Conservation (phyloP, 2,797 vertebrate genomes). For the Melanotaenia pygmaea region DNA sequence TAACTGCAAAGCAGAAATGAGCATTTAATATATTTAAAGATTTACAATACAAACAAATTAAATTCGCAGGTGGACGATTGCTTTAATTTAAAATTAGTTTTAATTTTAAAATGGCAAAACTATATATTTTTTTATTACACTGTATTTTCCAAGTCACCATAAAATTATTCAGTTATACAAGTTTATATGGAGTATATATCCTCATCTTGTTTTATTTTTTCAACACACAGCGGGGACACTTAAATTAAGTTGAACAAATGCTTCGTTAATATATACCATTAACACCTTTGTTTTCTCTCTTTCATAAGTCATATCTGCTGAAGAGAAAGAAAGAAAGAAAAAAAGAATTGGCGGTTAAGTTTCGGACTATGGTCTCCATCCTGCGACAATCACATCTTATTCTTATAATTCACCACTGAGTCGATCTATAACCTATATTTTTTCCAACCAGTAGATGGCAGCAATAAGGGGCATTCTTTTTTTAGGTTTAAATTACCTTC, state of each 20-base stretch:
- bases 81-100: no score
- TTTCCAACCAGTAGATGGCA: constrained; percentile 67
- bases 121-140: not conserved
- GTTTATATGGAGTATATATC: not conserved
- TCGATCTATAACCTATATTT: not conserved
- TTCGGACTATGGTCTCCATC: not conserved
- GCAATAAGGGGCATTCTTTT: constrained; percentile 40
- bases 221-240: not conserved
- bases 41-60: no score
- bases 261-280: not conserved
- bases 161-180: no score
- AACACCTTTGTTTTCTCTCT: not conserved
- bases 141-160: no score
- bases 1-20: not conserved
- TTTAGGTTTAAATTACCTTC: not conserved
- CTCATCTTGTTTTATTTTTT: not conserved
- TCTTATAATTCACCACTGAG: constrained; percentile 2
- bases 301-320: not conserved
- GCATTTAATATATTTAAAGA: no score
- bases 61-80: no score
- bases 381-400: constrained; percentile 10
- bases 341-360: not conserved
- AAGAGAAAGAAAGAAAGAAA: not conserved
- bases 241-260: not conserved
- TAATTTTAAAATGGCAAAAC: no score